A percentile compares a stretch with the other conserved stretches of the same genome.
These are phyloP conservation scores for Anolis apletophallus DNA, from an alignment of 2,797 vertebrate species.

Conservation along the genomic window DNA sequence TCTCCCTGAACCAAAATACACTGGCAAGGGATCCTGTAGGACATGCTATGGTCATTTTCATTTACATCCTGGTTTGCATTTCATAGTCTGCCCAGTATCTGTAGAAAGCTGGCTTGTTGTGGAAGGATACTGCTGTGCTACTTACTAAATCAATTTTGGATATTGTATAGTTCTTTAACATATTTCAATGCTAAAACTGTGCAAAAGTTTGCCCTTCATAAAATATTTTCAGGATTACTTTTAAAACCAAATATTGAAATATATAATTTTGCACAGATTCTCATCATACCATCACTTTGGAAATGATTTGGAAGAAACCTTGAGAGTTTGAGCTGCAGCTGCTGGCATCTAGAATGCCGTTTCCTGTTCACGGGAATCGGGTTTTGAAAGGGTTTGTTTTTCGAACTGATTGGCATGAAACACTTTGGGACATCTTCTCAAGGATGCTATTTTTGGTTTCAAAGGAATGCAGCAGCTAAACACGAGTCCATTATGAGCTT, in stretches of 20 bases:
- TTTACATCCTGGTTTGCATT: constrained; percentile 24
- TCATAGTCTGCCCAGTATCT: constrained; percentile 28
- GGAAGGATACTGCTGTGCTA: not conserved
- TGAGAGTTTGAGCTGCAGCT: not conserved
- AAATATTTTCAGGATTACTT: not conserved
- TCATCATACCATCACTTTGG: not conserved
- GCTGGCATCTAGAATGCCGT: not conserved
- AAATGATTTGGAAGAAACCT: not conserved
- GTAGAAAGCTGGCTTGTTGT: not conserved
- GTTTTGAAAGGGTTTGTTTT: not conserved
- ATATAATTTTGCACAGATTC: not conserved
- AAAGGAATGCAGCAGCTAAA: constrained; percentile 33
- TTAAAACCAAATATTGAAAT: not conserved
- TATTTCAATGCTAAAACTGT: not conserved
- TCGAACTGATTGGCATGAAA: not conserved
- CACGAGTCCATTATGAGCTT: not conserved
- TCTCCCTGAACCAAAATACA: accelerated
- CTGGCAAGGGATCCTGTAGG: not conserved
- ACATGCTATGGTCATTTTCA: not conserved
- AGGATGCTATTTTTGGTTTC: not conserved
- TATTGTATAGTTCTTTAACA: accelerated
- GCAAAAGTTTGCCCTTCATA: not conserved
- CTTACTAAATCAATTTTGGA: not conserved
- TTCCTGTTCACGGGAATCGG: not conserved
- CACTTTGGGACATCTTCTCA: constrained; percentile 12